Evolutionary conservation across 2,113 vertebrate species (phyloP), one percentile per base, ranked within the genome.

Genomic region (Buteo buteo): DNA sequence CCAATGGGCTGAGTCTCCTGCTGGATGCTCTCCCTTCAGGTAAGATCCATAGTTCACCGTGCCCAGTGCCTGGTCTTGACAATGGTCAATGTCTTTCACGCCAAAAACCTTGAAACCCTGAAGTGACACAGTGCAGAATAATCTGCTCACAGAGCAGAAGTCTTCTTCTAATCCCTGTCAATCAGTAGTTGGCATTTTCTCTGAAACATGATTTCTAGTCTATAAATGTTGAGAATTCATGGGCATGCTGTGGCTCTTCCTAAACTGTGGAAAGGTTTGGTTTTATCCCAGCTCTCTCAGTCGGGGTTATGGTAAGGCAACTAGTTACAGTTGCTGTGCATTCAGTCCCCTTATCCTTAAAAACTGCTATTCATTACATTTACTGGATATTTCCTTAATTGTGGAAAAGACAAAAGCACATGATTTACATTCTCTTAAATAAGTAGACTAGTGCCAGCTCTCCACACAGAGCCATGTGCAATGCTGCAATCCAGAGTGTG

Each of bases 41-140:
- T 47, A 16, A 11, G 50, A 49, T 9, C 70, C 7, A 0, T 2
- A 40, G 42, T 11, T 22, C 4, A 1, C 25, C 1, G 0, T 22
- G 42, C 47, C 31, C 2, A 0, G 7, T 42, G 34, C 64, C 64
- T 34, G 16, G 10, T 29, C n/a, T 24, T 40, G 12, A 42, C 80
- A 61, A 50, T 1, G 9, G 14, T 42, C 38, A 12, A 21, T 9
- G 29, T 44, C 28, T 15, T 55, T 70, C 12, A 1, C 0, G 0
- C 40, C 58, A 58, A 77, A 85, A 76, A 19, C 11, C 5, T 0
- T 3, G n/a, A 55, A 85, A 44, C 18, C 47, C 38, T 36, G 3
- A 20, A 11, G 32, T 6, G 38, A 17, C n/a, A 2, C 6, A 34
- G 47, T 50, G 31, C 32, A 2, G 58, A 55, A 59, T 20, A 17